Percentiles rank a stretch among this genome's conserved stretches.
phyloP scores from a whole-genome alignment of 2,113 vertebrate species.

The Strix uralensis region DNA sequence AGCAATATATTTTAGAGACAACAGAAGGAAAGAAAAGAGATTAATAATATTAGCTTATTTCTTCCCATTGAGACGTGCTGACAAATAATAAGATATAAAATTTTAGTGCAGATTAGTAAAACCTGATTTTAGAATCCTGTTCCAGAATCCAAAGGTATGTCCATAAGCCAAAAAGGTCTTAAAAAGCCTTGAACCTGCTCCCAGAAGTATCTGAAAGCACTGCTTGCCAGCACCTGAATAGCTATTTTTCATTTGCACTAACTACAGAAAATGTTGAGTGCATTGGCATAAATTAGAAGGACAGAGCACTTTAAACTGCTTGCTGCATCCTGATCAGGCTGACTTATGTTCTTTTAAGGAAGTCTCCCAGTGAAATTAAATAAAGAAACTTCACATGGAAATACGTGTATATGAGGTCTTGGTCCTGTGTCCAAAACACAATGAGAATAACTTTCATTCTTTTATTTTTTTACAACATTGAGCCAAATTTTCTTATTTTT shows the following conservation, averaged over 20 bases:
- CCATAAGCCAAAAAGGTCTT: neutral
- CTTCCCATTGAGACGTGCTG: neutral
- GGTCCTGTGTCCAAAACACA: neutral
- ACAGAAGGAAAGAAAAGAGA: neutral
- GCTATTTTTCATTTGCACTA: neutral
- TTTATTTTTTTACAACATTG: neutral
- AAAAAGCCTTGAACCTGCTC: neutral
- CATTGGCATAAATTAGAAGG: neutral
- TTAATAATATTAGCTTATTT: neutral
- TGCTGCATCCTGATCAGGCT: neutral
- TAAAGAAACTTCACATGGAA: neutral
- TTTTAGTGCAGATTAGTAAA: neutral
- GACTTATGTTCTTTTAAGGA: neutral
- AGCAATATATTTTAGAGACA: neutral
- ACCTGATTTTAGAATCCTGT: neutral
- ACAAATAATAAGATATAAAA: neutral
- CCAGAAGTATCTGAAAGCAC: neutral
- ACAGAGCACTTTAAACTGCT: neutral
- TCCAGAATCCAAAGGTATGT: neutral
- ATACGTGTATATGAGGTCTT: neutral
- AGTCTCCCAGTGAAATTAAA: neutral
- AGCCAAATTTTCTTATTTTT: neutral
- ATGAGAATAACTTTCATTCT: neutral
- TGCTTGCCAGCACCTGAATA: neutral
- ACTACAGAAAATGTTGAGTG: neutral